These are phyloP conservation scores for Gallinago undulata DNA, from an alignment of 2,113 vertebrate genomes.

Conservation along the genomic window DNA sequence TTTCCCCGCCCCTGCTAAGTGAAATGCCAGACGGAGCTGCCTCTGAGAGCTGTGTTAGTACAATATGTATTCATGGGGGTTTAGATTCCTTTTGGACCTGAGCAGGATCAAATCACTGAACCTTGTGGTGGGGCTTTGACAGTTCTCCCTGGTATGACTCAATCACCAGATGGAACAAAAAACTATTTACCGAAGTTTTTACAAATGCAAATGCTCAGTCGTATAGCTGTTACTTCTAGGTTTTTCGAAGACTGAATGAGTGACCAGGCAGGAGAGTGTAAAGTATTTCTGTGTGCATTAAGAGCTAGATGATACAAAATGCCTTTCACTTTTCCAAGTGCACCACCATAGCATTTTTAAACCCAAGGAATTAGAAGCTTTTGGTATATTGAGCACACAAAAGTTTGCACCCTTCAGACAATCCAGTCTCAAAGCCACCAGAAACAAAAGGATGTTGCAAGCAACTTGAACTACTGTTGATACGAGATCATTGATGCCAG, in stretches of 20 bases:
- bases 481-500: neutral
- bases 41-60: neutral
- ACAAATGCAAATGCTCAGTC: too few relatives aligned
- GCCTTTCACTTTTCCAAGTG: neutral
- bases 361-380: neutral
- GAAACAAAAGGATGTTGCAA: neutral
- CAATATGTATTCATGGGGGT: neutral
- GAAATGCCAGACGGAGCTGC: neutral
- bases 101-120: neutral
- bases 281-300: neutral
- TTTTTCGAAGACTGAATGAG: neutral
- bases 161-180: neutral
- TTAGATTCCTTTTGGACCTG: neutral
- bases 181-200: neutral
- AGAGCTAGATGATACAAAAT: neutral
- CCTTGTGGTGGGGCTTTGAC: neutral
- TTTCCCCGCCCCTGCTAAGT: neutral
- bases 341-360: neutral
- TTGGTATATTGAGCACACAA: neutral
- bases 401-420: neutral
- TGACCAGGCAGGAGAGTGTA: neutral
- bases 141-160: neutral
- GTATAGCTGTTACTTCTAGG: neutral
- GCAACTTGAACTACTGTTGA: neutral
- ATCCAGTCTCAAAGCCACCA: neutral